Conservation (phyloP, 2,888 invertebrate species). For the Hydriomena furcata region DNA sequence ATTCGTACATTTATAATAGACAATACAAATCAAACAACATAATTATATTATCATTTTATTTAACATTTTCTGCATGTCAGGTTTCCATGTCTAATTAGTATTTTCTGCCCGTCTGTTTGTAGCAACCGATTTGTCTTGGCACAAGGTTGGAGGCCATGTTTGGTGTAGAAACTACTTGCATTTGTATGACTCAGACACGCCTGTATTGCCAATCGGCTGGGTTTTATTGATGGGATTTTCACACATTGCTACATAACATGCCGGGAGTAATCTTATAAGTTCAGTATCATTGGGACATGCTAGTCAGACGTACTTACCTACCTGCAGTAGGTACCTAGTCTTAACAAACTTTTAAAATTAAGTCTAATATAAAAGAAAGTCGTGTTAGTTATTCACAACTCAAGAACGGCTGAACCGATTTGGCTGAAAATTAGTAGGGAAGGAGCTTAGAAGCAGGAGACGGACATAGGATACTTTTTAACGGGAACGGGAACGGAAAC, state of each 20-base stretch:
- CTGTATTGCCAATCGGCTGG: constrained; percentile 18
- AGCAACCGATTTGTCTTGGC: constrained; percentile 35
- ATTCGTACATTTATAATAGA: too few species aligned
- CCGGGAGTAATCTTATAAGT: neutral
- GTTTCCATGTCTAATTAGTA: constrained; percentile 36
- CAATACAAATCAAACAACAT: too few species aligned
- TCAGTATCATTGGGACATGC: neutral
- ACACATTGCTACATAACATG: constrained; percentile 5
- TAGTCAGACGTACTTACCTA: neutral
- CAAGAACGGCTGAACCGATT: too few species aligned
- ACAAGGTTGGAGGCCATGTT: constrained; percentile 50
- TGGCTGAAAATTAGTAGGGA: too few species aligned
- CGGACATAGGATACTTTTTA: too few species aligned
- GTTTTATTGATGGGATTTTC: constrained; percentile 15
- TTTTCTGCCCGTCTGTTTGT: constrained; percentile 37
- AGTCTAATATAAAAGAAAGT: too few species aligned
- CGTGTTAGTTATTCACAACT: too few species aligned
- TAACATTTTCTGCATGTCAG: constrained; percentile 10
- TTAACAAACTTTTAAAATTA: too few species aligned
- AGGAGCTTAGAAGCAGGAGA: too few species aligned
- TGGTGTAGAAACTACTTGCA: constrained; percentile 37
- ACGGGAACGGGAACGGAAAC: too few species aligned
- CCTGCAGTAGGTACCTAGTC: too few species aligned
- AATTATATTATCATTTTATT: too few species aligned
- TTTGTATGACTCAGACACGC: constrained; percentile 41